Percentiles rank a stretch among this genome's conserved stretches.
These are phyloP conservation scores for Drosophila tani DNA, from an alignment of 1,140 invertebrate species.

Conservation along the genomic window DNA sequence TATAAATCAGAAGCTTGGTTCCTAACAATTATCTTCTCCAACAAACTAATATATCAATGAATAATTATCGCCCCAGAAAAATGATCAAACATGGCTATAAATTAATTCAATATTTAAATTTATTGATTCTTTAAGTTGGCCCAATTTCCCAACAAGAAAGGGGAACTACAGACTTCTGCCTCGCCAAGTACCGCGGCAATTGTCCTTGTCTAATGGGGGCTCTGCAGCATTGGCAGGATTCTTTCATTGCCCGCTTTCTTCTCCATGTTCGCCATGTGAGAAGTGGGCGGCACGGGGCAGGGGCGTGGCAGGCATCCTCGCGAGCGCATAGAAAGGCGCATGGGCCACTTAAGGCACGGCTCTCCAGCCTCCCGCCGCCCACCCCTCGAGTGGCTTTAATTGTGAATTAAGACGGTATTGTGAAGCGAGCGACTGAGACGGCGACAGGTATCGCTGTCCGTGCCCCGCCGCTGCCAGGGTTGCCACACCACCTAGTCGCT, in stretches of 20 bases:
- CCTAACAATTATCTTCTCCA: neutral
- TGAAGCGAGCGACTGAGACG: conserved; percentile 41
- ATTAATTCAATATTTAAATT: conserved; percentile 11
- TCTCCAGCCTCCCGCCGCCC: neutral
- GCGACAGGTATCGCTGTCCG: conserved; percentile 21
- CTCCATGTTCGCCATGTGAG: conserved; percentile 37
- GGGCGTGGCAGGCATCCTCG: conserved; percentile 39
- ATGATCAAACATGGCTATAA: neutral
- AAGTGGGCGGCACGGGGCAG: conserved; percentile 38
- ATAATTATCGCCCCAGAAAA: no score
- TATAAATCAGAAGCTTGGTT: no score
- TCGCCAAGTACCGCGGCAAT: conserved; percentile 46
- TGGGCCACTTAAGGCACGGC: conserved; percentile 65
- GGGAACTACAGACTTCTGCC: conserved; percentile 33
- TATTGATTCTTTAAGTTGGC: conserved; percentile 44
- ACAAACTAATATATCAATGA: neutral
- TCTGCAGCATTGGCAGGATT: conserved; percentile 45
- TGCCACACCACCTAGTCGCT: conserved; percentile 31
- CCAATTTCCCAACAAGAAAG: conserved; percentile 43
- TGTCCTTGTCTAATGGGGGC: conserved; percentile 75
- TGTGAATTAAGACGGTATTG: conserved; percentile 85
- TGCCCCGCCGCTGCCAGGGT: conserved; percentile 46
- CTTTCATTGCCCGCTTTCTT: conserved; percentile 44
- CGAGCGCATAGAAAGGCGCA: conserved; percentile 67
- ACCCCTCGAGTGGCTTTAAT: conserved; percentile 80